These are phyloP conservation scores for Mobula birostris DNA, from an alignment of 2,113 vertebrate genomes.

Conservation along the genomic window DNA sequence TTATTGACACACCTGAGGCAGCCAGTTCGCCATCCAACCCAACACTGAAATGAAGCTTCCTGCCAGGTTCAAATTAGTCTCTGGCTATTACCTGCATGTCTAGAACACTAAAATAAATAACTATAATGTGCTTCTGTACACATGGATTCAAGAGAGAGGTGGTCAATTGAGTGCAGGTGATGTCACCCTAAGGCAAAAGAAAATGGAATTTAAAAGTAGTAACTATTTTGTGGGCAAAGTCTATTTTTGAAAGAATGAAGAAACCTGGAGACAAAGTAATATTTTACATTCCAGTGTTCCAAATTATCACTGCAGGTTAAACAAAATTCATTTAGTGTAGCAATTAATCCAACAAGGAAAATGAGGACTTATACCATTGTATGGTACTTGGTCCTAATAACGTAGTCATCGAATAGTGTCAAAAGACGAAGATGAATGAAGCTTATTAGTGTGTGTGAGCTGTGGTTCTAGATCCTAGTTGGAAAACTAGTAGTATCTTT, in stretches of 20 bases:
- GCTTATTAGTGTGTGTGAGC: conserved; percentile 6
- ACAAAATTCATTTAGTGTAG: background rate
- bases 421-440: background rate
- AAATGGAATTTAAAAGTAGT: background rate
- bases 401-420: background rate
- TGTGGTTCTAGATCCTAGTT: background rate
- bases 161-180: background rate
- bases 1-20: background rate
- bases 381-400: background rate
- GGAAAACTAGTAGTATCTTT: background rate
- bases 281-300: background rate
- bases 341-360: background rate
- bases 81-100: background rate
- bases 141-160: background rate
- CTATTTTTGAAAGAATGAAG: background rate
- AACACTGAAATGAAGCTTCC: background rate
- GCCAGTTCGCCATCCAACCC: background rate
- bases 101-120: background rate
- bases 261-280: background rate
- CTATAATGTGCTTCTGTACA: no score
- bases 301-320: conserved; percentile 13
- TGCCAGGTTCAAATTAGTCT: no score
- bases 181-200: background rate
- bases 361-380: background rate
- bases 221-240: background rate